Evolutionary conservation across 2,888 invertebrate genomes (phyloP).

Genomic region (Abrostola triplasia): DNA sequence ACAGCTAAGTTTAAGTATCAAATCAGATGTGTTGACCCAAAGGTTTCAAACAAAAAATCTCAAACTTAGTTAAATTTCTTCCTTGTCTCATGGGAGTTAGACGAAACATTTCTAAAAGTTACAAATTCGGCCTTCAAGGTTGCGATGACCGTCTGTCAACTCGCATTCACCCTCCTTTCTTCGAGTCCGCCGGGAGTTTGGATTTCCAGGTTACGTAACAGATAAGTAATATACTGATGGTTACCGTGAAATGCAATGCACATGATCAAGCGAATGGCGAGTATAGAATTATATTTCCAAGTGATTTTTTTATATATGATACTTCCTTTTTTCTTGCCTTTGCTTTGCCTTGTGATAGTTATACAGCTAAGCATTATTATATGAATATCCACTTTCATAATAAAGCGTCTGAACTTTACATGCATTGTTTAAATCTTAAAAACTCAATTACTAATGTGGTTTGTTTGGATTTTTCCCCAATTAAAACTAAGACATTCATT

Average conservation of each 20-base stretch:
- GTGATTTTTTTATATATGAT: no score
- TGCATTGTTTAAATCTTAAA: no score
- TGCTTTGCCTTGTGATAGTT: no score
- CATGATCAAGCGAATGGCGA: not conserved
- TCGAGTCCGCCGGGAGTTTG: conserved; percentile 34
- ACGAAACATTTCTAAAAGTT: conserved; percentile 50
- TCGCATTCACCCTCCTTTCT: conserved; percentile 43
- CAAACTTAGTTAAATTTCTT: conserved; percentile 35
- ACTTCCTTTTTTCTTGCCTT: no score
- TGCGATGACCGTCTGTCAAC: conserved; percentile 61
- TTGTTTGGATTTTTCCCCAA: conserved; percentile 9
- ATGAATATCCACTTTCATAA: no score
- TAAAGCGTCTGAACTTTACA: no score
- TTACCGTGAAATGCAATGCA: not conserved
- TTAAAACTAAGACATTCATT: conserved; percentile 31
- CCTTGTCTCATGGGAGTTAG: conserved; percentile 19
- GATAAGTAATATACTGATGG: conserved; percentile 15
- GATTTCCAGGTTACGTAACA: conserved; percentile 28
- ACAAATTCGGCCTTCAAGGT: conserved; percentile 36
- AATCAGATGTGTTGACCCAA: not conserved
- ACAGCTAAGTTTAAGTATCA: not conserved
- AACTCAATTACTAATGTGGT: not conserved
- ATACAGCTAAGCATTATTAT: no score
- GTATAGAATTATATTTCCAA: no score
- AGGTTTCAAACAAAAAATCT: conserved; percentile 21